Evolutionary conservation across 1,140 invertebrate genomes (phyloP).

Genomic region (Parasteatoda tepidariorum): DNA sequence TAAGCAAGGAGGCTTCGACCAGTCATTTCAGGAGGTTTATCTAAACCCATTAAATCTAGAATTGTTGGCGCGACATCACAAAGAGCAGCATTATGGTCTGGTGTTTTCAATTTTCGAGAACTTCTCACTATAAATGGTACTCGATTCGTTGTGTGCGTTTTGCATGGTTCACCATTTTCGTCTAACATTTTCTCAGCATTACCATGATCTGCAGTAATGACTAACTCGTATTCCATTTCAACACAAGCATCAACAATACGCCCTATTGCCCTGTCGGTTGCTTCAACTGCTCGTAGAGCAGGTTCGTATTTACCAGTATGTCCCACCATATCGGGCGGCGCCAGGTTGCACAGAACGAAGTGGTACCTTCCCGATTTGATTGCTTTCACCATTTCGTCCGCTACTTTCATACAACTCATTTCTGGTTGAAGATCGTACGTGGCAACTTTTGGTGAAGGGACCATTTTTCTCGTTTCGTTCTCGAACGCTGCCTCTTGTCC

Average conservation of each 20-base stretch:
- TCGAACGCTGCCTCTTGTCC: conserved; percentile 69
- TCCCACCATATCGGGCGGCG: conserved; percentile 71
- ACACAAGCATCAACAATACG: conserved; percentile 68
- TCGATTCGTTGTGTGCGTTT: conserved; percentile 69
- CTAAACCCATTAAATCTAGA: conserved; percentile 67
- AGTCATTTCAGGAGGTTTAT: conserved; percentile 68
- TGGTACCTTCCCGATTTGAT: conserved; percentile 67
- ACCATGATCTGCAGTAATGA: conserved; percentile 71
- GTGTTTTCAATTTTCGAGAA: conserved; percentile 61
- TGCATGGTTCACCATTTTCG: conserved; percentile 68
- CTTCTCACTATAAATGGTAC: conserved; percentile 64
- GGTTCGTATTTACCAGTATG: conserved; percentile 71
- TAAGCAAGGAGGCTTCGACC: conserved; percentile 63
- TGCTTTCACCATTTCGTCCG: conserved; percentile 69
- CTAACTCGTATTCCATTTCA: conserved; percentile 67
- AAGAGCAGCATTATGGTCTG: conserved; percentile 66
- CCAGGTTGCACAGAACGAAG: conserved; percentile 72
- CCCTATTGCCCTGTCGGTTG: conserved; percentile 67
- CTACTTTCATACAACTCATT: conserved; percentile 69
- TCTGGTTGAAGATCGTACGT: conserved; percentile 71
- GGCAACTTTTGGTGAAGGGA: conserved; percentile 71
- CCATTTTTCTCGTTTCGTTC: conserved; percentile 69
- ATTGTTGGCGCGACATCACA: conserved; percentile 71
- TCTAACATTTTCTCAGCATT: conserved; percentile 71
- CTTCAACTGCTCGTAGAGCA: conserved; percentile 69